Percentiles rank a stretch among this genome's conserved stretches.
Evolutionary conservation across 2,113 vertebrate species (phyloP).

Genomic region (Montifringilla adamsi): DNA sequence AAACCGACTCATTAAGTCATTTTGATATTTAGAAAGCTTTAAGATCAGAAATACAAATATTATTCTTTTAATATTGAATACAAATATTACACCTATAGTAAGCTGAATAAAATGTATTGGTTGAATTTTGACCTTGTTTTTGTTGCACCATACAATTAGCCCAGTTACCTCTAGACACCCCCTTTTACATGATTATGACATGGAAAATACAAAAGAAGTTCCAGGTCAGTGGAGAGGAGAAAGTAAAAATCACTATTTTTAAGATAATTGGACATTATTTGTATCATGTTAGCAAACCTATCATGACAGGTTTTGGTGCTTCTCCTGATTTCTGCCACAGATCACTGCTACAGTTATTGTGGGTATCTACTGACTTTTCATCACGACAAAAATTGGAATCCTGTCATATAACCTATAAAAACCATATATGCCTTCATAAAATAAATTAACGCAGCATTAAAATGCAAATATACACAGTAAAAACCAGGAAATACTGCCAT

Average conservation of each 20-base stretch:
- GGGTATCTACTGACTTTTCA: not conserved
- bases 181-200: not conserved
- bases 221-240: not conserved
- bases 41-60: not conserved
- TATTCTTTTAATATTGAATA: not conserved
- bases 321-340: not conserved
- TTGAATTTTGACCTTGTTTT: not conserved
- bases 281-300: not conserved
- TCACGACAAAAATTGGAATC: not conserved
- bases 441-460: not conserved
- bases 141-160: not conserved
- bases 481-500: not conserved
- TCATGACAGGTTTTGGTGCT: not conserved
- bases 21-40: not conserved
- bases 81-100: not conserved
- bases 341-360: not conserved
- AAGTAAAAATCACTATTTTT: not conserved
- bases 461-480: not conserved
- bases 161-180: not conserved
- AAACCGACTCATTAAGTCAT: not conserved
- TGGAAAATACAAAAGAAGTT: not conserved
- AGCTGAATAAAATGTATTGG: not conserved
- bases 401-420: not conserved
- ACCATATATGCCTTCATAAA: not conserved
- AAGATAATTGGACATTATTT: not conserved